Evolutionary conservation across 2,797 vertebrate species (phyloP).

Genomic region (Anguilla marmorata): DNA sequence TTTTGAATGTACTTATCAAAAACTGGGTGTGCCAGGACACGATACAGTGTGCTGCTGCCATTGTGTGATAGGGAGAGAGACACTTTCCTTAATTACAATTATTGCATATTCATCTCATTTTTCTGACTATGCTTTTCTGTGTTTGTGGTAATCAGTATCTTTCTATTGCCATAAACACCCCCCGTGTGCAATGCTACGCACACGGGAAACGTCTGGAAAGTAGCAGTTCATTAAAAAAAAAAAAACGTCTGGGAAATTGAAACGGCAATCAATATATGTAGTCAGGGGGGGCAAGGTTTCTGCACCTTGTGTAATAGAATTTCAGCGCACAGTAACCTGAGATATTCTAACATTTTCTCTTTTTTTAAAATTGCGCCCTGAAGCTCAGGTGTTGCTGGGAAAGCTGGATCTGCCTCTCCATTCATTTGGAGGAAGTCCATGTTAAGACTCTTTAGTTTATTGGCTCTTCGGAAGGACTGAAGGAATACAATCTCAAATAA

Average conservation of each 20-base stretch:
- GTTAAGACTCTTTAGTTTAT: background rate
- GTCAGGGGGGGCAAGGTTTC: conserved; percentile 9
- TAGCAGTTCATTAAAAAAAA: background rate
- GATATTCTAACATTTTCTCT: background rate
- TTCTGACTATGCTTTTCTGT: background rate
- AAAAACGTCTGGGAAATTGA: conserved; percentile 8
- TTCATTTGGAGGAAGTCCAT: background rate
- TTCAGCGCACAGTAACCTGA: background rate
- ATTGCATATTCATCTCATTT: background rate
- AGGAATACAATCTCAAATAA: background rate
- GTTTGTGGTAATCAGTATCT: background rate
- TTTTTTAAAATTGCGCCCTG: background rate
- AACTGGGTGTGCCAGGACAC: background rate
- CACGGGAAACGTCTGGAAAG: background rate
- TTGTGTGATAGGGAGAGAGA: background rate
- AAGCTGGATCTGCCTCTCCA: background rate
- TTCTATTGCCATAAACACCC: background rate
- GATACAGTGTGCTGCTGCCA: background rate
- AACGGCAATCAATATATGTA: conserved; percentile 8
- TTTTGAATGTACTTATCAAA: background rate
- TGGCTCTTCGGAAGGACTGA: background rate
- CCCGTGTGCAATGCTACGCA: background rate
- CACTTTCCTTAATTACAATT: background rate
- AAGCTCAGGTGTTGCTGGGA: background rate
- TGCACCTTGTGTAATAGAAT: background rate